Conservation (phyloP, 1,140 invertebrate species). For the Aphelenchoides besseyi region DNA sequence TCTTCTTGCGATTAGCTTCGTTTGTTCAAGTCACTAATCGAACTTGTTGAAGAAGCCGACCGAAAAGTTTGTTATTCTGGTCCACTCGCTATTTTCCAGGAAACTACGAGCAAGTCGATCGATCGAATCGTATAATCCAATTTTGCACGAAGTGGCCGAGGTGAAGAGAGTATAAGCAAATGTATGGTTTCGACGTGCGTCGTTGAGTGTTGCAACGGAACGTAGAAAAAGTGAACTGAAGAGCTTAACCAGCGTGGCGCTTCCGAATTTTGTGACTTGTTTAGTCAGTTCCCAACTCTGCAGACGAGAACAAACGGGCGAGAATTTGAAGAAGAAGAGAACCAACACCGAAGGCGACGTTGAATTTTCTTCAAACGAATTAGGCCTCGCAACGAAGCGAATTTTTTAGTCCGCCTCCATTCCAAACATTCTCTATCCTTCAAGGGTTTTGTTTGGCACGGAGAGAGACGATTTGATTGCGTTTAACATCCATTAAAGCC, state of each 20-base stretch:
- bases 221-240: neutral
- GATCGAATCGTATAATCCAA: no score
- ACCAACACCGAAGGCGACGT: slow-evolving; percentile 4
- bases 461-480: neutral
- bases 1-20: no score
- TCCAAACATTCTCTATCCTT: neutral
- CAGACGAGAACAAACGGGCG: neutral
- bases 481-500: neutral
- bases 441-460: neutral
- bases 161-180: neutral
- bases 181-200: neutral
- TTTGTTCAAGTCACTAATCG: no score
- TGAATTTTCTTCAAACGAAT: slow-evolving; percentile 4
- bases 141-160: neutral
- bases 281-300: neutral
- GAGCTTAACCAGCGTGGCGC: neutral
- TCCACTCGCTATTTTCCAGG: no score
- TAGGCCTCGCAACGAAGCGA: neutral
- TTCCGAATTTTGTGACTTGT: slow-evolving; percentile 4
- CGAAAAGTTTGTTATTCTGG: no score
- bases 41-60: no score
- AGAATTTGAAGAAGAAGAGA: slow-evolving; percentile 4
- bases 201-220: neutral
- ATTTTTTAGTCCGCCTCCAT: neutral
- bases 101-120: no score